A percentile compares a stretch with the other conserved stretches of the same genome.
Conservation (phyloP, 2,113 vertebrate species). For the Ciconia stormi region DNA sequence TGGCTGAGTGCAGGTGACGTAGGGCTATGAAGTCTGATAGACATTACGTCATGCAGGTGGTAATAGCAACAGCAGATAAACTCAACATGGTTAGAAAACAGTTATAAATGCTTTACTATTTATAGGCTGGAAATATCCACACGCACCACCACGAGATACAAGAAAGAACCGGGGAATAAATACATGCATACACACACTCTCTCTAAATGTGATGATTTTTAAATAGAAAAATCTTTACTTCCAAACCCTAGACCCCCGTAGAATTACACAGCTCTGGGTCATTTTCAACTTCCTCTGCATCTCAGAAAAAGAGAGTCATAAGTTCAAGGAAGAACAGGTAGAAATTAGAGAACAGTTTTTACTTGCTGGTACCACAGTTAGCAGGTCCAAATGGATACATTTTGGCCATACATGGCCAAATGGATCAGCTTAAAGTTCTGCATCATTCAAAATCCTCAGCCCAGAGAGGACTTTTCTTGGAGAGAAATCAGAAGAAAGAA, state of each 20-base stretch:
- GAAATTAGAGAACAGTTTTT: neutral
- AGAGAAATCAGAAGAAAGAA: neutral
- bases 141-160: neutral
- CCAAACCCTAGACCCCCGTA: neutral
- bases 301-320: neutral
- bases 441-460: neutral
- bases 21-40: neutral
- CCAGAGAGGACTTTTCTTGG: neutral
- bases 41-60: accelerated
- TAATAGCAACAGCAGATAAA: neutral
- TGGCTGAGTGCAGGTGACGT: neutral
- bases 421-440: neutral
- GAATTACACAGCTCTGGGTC: neutral
- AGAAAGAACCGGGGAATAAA: neutral
- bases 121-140: neutral
- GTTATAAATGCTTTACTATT: neutral
- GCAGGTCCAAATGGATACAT: too few relatives aligned
- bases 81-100: neutral
- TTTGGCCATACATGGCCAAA: neutral
- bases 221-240: neutral
- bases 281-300: neutral
- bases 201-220: neutral
- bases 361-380: neutral
- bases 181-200: too few relatives aligned
- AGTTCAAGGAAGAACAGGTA: neutral